Conservation (phyloP, 2,113 vertebrate genomes). For the Geococcyx californianus region DNA sequence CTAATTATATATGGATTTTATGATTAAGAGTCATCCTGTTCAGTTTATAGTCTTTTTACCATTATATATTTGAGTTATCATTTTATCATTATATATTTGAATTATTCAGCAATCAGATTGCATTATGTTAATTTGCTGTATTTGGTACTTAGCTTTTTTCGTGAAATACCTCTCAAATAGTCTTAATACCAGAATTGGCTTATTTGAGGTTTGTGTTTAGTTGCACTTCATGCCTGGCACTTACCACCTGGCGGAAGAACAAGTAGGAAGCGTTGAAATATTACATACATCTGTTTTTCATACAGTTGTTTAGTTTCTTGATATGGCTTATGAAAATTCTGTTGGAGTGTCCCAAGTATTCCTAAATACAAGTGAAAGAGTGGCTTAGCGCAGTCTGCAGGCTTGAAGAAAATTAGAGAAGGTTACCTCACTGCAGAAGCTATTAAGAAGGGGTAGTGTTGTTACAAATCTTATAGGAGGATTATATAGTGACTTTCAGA, state of each 20-base stretch:
- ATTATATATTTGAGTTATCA: not conserved
- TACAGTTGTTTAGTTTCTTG: not conserved
- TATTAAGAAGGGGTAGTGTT: not conserved
- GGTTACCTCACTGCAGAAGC: not conserved
- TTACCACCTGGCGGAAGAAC: not conserved
- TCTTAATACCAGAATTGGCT: not conserved
- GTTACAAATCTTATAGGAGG: not conserved
- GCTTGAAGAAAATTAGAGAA: not conserved
- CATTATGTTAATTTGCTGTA: not conserved
- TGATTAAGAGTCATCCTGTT: not conserved
- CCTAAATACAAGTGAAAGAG: not conserved
- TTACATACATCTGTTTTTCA: not conserved
- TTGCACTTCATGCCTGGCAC: not conserved
- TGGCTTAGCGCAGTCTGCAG: not conserved
- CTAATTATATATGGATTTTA: not conserved
- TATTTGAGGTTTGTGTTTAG: not conserved
- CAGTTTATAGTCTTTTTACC: not conserved
- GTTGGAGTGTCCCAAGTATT: not conserved
- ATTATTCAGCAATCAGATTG: not conserved
- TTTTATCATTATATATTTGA: not conserved
- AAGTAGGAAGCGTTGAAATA: not conserved
- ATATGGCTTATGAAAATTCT: not conserved
- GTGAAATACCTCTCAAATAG: not conserved
- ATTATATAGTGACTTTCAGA: not conserved
- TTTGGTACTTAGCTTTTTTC: not conserved